phyloP scores from a whole-genome alignment of 2,113 vertebrate genomes.

The Brienomyrus longianalis region DNA sequence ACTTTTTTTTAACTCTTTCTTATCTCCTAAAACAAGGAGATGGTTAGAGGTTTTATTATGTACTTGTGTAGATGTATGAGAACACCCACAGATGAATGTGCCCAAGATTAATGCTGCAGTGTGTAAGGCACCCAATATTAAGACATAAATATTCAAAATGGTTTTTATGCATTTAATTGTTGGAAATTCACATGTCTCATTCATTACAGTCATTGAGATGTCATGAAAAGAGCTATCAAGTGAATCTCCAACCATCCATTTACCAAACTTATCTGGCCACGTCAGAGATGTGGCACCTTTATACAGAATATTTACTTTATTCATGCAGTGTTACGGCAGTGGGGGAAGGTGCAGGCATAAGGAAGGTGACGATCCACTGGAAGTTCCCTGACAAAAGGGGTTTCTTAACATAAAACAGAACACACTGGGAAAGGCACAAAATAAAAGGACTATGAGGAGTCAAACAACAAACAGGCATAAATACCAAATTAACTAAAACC shows the following conservation, averaged over 20 bases:
- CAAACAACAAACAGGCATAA: no score
- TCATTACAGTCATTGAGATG: neutral
- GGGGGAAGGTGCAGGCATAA: no score
- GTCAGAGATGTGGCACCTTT: neutral
- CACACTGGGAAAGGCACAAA: no score
- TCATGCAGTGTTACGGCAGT: neutral
- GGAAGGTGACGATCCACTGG: no score
- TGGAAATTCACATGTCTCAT: neutral
- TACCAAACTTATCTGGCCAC: neutral
- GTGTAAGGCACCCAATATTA: neutral
- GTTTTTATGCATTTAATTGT: neutral
- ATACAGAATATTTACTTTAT: neutral
- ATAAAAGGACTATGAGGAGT: no score
- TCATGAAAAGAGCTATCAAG: neutral
- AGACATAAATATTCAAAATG: neutral
- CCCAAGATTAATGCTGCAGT: neutral
- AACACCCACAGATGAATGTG: neutral
- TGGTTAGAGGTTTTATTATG: neutral
- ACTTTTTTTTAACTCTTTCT: constrained; percentile 13
- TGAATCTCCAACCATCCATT: neutral
- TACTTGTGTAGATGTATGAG: neutral
- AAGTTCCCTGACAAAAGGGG: no score
- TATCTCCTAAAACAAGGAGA: neutral
- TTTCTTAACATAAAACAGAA: no score
- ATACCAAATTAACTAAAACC: neutral